Base-by-base conservation (phyloP, 2,113 vertebrate species). In the Carassius auratus region DNA sequence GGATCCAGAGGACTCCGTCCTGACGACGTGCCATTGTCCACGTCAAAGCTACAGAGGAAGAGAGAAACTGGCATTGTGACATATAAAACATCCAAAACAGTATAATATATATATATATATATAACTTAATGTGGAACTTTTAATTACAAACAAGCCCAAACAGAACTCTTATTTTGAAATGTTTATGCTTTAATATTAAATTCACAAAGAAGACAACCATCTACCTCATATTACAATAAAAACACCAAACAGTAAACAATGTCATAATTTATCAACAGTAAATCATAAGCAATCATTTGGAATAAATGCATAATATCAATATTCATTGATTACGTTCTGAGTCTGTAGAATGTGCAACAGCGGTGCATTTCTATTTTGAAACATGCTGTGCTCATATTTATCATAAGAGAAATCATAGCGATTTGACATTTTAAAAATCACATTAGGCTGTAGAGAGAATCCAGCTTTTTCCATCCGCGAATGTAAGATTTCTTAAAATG, bases 1-100 rank as follows among this genome's bases (percentile, higher is more conserved):
- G 96, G 95, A 91, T 97, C 96, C 95, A 96, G 93, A 91, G 96
- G 96, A 95, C 96, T 97, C 45, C 84, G 76, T 84, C 86, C 88
- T 50, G 88, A 86, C 1, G 84, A 86, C 14, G 89, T 86, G 38
- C 89, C 89, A 85, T 90, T 90, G 82, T 90, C 89, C 84, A 90
- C 89, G 48, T 89, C 89, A 50, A 90, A 90, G 55, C 89, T 90
- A 66, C 30, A 74, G 17, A 85, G 15, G 19, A 15, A 86, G 13
- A 84, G 21, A 87, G 7, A 69, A 14, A 15, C 3, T 19, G 30
- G 4, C 33, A 15, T 69, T 69, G 36, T 17, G 30, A 19, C 45
- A 0, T 13, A 48, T 48, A 66, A 30, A 30, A 30, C 30, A 30
- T 1, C 23, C 2, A 66, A 30, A 30, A 30, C 30, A 2, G 30